Evolutionary conservation across 2,797 vertebrate genomes (phyloP).

Genomic region (Chelmon rostratus): DNA sequence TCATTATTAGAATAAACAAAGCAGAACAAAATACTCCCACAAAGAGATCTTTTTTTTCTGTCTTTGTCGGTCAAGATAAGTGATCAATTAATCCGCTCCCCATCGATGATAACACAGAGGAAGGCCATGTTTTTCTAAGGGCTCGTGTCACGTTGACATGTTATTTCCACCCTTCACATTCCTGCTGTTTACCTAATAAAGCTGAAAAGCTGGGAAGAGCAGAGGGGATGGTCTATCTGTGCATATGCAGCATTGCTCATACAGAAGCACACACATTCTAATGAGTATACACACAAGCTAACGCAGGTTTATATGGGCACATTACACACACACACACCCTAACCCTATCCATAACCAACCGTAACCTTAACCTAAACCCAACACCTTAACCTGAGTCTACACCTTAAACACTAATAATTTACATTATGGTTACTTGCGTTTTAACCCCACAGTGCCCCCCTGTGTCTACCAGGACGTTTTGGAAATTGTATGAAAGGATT

Average conservation of each 20-base stretch:
- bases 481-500: too few species aligned
- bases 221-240: slow-evolving; percentile 41
- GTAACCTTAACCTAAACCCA: too few species aligned
- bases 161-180: slow-evolving; percentile 44
- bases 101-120: slow-evolving; percentile 43
- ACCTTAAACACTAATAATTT: too few species aligned
- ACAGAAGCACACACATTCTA: slow-evolving; percentile 5
- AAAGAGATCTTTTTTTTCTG: slow-evolving; percentile 12
- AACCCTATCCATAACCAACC: too few species aligned
- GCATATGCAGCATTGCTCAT: slow-evolving; percentile 45
- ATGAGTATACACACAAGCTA: slow-evolving; percentile 16
- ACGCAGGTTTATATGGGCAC: not conserved
- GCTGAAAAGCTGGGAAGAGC: slow-evolving; percentile 24
- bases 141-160: slow-evolving; percentile 70
- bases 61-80: slow-evolving; percentile 66
- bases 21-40: slow-evolving; percentile 39
- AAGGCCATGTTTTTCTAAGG: slow-evolving; percentile 66
- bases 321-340: not conserved
- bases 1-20: slow-evolving; percentile 58
- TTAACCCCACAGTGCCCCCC: too few species aligned
- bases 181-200: slow-evolving; percentile 68
- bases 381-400: too few species aligned
- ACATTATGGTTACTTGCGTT: too few species aligned
- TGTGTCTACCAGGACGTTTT: too few species aligned
- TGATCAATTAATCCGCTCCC: slow-evolving; percentile 54